Percentiles rank a stretch among this genome's conserved stretches.
Evolutionary conservation across 2,888 invertebrate genomes (phyloP).

Genomic region (Coelinius sp.): DNA sequence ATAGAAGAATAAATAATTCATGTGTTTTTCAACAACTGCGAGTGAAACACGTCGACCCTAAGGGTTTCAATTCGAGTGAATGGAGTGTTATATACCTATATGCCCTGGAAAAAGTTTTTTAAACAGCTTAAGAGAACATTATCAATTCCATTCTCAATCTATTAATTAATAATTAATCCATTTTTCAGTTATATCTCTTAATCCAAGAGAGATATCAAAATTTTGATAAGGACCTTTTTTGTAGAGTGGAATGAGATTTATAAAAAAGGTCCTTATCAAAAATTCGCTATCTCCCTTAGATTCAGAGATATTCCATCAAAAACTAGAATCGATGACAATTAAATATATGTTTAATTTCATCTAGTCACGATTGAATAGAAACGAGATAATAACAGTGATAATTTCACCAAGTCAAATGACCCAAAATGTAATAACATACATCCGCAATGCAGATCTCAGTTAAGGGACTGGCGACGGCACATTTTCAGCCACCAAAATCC

Average conservation of each 20-base stretch:
- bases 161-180: background rate
- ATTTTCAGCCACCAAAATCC: background rate
- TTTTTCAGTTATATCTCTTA: too few relatives aligned
- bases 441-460: slow-evolving; percentile 64
- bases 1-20: background rate
- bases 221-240: too few relatives aligned
- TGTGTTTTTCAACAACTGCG: background rate
- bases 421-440: slow-evolving; percentile 40
- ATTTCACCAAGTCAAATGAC: slow-evolving; percentile 1
- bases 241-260: too few relatives aligned
- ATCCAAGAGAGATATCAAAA: too few relatives aligned
- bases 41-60: slow-evolving; percentile 4
- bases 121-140: too few relatives aligned
- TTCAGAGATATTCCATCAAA: too few relatives aligned
- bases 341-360: background rate
- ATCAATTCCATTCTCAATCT: background rate
- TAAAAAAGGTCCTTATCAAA: too few relatives aligned
- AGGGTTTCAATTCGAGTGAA: background rate
- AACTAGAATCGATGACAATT: too few relatives aligned
- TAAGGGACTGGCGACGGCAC: slow-evolving; percentile 29
- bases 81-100: background rate
- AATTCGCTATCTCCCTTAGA: too few relatives aligned
- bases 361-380: background rate
- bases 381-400: slow-evolving; percentile 30
- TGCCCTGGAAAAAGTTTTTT: background rate